These are phyloP conservation scores for Lithophane ornitopus DNA, from an alignment of 2,888 invertebrate species.

Conservation along the genomic window DNA sequence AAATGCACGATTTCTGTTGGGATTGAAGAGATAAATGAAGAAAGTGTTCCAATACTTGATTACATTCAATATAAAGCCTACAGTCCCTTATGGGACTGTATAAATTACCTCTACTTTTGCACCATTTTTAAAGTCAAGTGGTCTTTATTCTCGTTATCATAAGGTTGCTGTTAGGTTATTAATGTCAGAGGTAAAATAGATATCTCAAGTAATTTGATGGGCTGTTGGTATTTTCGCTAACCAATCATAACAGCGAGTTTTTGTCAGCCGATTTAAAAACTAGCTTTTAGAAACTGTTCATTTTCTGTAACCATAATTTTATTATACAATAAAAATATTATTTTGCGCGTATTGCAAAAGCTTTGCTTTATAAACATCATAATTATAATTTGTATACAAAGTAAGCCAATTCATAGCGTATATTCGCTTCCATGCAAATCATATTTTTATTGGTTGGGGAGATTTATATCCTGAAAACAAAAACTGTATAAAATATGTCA, in stretches of 20 bases:
- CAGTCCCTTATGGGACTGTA: background rate
- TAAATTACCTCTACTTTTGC: background rate
- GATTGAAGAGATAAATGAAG: background rate
- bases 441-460: slow-evolving; percentile 54
- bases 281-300: slow-evolving; percentile 23
- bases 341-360: slow-evolving; percentile 60
- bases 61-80: background rate
- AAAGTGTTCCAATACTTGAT: background rate
- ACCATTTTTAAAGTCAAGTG: background rate
- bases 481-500: slow-evolving; percentile 4
- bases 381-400: slow-evolving; percentile 48
- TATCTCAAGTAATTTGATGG: background rate
- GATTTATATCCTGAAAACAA: slow-evolving; percentile 47
- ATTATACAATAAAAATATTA: slow-evolving; percentile 62
- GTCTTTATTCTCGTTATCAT: background rate
- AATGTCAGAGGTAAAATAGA: background rate
- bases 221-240: background rate
- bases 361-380: slow-evolving; percentile 48
- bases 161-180: background rate
- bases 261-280: background rate
- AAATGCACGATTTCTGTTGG: slow-evolving; percentile 39
- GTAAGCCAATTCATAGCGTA: slow-evolving; percentile 75
- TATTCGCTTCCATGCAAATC: slow-evolving; percentile 72
- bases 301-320: slow-evolving; percentile 43
- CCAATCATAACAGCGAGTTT: background rate